phyloP scores from a whole-genome alignment of 1,140 invertebrate genomes.

The Adoxophyes honmai region DNA sequence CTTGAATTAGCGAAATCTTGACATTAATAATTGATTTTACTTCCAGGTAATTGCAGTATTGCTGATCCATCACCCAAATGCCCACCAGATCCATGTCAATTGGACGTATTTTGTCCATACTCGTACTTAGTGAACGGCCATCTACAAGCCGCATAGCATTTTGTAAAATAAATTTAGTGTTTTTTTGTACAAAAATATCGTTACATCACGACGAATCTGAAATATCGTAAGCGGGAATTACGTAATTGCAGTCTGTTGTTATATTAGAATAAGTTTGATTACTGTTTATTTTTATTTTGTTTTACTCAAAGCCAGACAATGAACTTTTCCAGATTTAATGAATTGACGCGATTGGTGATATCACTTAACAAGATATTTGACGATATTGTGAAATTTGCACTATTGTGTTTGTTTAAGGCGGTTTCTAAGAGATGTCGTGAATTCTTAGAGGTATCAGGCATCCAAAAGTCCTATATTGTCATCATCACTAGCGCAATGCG shows the following conservation, averaged over 20 bases:
- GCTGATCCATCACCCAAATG: background rate
- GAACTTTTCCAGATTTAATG: too few species aligned
- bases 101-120: background rate
- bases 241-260: background rate
- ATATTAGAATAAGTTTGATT: too few species aligned
- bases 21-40: background rate
- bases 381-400: too few species aligned
- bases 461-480: too few species aligned
- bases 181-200: slow-evolving; percentile 13
- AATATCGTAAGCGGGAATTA: slow-evolving; percentile 15
- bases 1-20: too few species aligned
- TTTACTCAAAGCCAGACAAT: background rate
- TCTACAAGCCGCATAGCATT: slow-evolving; percentile 23
- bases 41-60: slow-evolving; percentile 1
- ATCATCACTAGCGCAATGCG: too few species aligned
- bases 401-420: too few species aligned
- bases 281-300: background rate
- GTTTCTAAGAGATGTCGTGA: too few species aligned
- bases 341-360: too few species aligned
- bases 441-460: too few species aligned
- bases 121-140: slow-evolving; percentile 27
- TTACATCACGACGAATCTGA: background rate
- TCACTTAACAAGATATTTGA: too few species aligned
- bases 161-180: slow-evolving; percentile 16
- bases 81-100: slow-evolving; percentile 5